Conservation (phyloP, 2,113 vertebrate genomes). For the Hucho hucho region DNA sequence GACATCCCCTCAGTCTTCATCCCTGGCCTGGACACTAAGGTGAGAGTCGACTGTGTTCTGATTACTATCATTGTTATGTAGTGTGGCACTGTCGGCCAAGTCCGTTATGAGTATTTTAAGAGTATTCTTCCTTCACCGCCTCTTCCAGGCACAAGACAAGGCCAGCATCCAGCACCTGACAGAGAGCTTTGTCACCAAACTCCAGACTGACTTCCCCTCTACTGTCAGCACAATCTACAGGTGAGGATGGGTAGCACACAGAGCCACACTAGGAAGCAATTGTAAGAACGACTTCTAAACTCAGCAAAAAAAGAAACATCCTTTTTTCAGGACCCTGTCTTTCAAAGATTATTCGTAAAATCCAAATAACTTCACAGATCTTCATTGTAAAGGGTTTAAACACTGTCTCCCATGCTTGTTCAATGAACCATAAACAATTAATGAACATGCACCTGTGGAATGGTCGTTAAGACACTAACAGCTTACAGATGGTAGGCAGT, state of each 20-base stretch:
- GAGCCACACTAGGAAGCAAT: background rate
- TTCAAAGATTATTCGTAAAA: too few species aligned
- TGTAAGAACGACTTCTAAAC: background rate
- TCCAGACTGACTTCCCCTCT: slow-evolving; percentile 90
- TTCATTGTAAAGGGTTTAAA: too few species aligned
- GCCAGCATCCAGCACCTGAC: slow-evolving; percentile 86
- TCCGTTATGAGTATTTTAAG: background rate
- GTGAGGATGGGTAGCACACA: slow-evolving; percentile 52
- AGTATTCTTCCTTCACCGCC: background rate
- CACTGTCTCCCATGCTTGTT: too few species aligned
- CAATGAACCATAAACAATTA: too few species aligned
- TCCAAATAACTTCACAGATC: too few species aligned
- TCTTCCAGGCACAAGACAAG: slow-evolving; percentile 75
- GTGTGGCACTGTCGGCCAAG: background rate
- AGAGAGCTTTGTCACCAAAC: slow-evolving; percentile 81
- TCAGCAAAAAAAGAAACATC: too few species aligned
- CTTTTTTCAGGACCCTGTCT: too few species aligned
- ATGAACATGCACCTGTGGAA: too few species aligned
- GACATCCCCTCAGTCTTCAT: slow-evolving; percentile 68
- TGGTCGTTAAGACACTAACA: too few species aligned
- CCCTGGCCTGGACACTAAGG: slow-evolving; percentile 82
- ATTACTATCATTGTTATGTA: background rate
- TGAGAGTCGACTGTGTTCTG: slow-evolving; percentile 39
- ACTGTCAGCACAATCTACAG: slow-evolving; percentile 94
- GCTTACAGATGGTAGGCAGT: too few species aligned